Evolutionary conservation across 2,113 vertebrate genomes (phyloP), one percentile per base, ranked within the genome.

Genomic region (Vireo altiloquus): DNA sequence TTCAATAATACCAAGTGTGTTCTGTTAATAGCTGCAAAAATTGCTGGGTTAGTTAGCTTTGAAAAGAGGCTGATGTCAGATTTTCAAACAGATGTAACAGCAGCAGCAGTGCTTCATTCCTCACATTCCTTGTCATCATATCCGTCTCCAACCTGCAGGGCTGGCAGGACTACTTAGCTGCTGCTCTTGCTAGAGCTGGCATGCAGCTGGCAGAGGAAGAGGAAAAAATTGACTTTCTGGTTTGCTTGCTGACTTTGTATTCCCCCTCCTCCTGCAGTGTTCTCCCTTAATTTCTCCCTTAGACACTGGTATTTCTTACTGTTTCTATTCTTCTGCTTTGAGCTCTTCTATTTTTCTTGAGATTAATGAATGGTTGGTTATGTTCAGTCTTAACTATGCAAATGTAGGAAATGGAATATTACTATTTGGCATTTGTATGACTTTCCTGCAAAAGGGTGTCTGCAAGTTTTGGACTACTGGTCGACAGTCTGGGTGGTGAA

Each of bases 21-120:
- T 24, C 13, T 2, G 1, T 52, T 82, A 91, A 35, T n/a, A 75
- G 42, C 14, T 61, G 37, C 46, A 85, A 72, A 96, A 76, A 53
- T 76, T 76, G 8, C 46, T 87, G 85, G 65, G 16, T 64, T 93
- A 40, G 49, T 72, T 86, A 63, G n/a, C 30, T 90, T 82, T 92
- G 75, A 65, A 80, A 66, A 46, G 57, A 61, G 35, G 27, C 11
- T 83, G 65, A 60, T 72, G 68, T 54, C 53, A 57, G 49, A 72
- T 93, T 79, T 90, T 39, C 56, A 90, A 92, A 59, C 82, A 94
- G 84, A 87, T 80, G 42, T 50, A 91, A 63, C 23, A 72, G 44
- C 39, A 61, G 33, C 33, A 69, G 37, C 60, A 84, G 35, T 33
- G 44, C 47, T 87, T 3, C 5, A 20, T 85, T 94, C 79, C 25